These are phyloP conservation scores for Eucidaris tribuloides DNA, from an alignment of 35 echinoderm and acorn worm species.

Conservation along the genomic window DNA sequence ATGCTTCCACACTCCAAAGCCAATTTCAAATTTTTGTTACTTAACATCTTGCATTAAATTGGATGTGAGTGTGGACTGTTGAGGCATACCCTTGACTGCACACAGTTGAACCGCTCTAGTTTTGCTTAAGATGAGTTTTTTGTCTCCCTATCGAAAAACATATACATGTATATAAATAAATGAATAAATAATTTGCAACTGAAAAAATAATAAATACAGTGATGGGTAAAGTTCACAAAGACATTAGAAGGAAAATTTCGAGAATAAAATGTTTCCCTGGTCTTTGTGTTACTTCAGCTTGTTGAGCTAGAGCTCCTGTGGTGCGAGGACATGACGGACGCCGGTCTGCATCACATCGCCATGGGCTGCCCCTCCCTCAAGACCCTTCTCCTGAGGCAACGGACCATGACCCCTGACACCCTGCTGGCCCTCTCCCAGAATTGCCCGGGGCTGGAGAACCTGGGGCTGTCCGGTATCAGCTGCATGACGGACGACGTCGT, in stretches of 20 bases:
- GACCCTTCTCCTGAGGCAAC: conserved; percentile 62
- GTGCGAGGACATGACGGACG: conserved; percentile 94
- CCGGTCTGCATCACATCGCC: conserved; percentile 43
- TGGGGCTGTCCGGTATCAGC: conserved; percentile 72
- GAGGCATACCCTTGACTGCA: too few species aligned
- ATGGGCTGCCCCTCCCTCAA: conserved; percentile 58
- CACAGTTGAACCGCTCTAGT: background rate
- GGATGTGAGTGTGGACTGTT: too few species aligned
- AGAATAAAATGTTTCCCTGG: background rate
- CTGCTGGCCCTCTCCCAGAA: conserved; percentile 57
- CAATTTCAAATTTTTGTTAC: too few species aligned
- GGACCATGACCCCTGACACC: conserved; percentile 25
- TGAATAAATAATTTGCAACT: background rate
- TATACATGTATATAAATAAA: background rate
- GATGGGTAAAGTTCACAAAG: too few species aligned
- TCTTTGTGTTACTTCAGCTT: conserved; percentile 36
- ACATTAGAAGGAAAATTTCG: background rate
- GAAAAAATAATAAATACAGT: too few species aligned
- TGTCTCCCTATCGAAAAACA: background rate
- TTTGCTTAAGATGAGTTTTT: background rate
- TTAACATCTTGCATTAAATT: too few species aligned
- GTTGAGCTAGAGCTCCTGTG: conserved; percentile 68
- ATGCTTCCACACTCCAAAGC: too few species aligned
- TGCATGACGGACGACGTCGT: conserved; percentile 56
- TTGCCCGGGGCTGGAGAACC: conserved; percentile 56